Conservation (phyloP, 1,140 invertebrate genomes). For the Drosophila triauraria region DNA sequence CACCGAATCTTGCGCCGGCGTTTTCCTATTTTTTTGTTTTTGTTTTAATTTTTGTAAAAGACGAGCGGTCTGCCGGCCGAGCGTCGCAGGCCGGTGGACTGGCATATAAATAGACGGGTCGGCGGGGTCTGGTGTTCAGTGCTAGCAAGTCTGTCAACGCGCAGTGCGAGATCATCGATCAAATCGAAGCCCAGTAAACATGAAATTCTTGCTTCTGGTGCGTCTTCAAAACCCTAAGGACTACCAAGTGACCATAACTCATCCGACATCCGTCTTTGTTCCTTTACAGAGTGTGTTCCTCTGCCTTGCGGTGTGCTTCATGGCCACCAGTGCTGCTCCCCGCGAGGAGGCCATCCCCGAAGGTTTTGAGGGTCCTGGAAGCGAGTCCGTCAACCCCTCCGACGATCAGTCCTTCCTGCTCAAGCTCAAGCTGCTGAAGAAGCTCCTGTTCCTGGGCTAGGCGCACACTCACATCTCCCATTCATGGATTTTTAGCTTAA, state of each 20-base stretch:
- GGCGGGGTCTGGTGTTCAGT: slow-evolving; percentile 62
- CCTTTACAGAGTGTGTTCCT: slow-evolving; percentile 69
- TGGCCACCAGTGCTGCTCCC: slow-evolving; percentile 66
- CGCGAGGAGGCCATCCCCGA: slow-evolving; percentile 77
- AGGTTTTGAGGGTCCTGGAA: slow-evolving; percentile 74
- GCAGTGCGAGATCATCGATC: slow-evolving; percentile 58
- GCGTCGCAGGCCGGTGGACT: slow-evolving; percentile 22
- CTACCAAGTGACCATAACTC: slow-evolving; percentile 17
- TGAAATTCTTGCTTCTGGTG: slow-evolving; percentile 81
- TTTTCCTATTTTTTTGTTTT: slow-evolving; percentile 19
- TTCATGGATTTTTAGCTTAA: slow-evolving; percentile 50
- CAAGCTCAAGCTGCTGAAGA: slow-evolving; percentile 77
- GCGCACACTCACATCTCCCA: not conserved
- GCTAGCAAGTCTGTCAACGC: slow-evolving; percentile 64
- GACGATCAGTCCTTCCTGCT: slow-evolving; percentile 77
- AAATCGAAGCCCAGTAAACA: slow-evolving; percentile 49
- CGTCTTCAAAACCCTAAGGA: slow-evolving; percentile 19
- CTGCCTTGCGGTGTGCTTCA: slow-evolving; percentile 69
- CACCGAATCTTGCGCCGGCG: slow-evolving; percentile 36
- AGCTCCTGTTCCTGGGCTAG: slow-evolving; percentile 77
- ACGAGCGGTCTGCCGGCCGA: slow-evolving; percentile 47
- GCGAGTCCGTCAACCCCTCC: slow-evolving; percentile 59
- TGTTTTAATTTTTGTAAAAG: slow-evolving; percentile 76
- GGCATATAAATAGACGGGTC: slow-evolving; percentile 73
- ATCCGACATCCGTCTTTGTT: slow-evolving; percentile 11